Conservation (phyloP, 2,888 invertebrate species). For the Apotomis capreana region DNA sequence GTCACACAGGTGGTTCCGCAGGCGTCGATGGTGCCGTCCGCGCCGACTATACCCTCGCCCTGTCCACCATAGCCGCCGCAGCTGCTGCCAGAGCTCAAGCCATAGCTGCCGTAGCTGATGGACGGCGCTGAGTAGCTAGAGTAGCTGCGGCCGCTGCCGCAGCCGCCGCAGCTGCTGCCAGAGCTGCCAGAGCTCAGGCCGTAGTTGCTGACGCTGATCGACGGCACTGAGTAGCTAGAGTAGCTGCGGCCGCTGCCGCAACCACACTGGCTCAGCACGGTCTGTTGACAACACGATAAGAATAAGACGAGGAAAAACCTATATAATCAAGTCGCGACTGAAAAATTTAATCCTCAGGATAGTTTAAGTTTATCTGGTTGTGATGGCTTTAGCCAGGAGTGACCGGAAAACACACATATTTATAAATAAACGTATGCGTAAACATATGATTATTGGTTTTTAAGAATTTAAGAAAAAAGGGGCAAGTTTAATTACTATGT, state of each 20-base stretch:
- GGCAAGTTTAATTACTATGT: too few species aligned
- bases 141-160: too few species aligned
- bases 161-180: background rate
- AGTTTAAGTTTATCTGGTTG: too few species aligned
- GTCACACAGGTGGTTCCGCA: constrained; percentile 22
- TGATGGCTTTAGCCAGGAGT: too few species aligned
- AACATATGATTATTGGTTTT: too few species aligned
- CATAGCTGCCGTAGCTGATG: background rate
- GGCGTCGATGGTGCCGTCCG: constrained; percentile 2
- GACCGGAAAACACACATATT: too few species aligned
- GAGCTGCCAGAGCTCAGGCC: background rate
- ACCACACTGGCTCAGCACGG: background rate
- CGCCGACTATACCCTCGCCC: background rate
- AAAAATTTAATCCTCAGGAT: too few species aligned
- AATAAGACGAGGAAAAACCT: background rate
- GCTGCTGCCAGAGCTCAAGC: background rate
- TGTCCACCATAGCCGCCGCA: background rate
- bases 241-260: background rate
- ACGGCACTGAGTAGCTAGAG: too few species aligned
- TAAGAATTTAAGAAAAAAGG: too few species aligned
- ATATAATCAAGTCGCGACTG: too few species aligned
- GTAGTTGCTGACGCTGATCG: background rate
- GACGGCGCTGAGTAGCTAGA: too few species aligned
- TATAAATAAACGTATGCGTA: too few species aligned
- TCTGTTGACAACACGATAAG: background rate